Conservation (phyloP, 2,888 invertebrate genomes). For the Hemaris fuciformis region DNA sequence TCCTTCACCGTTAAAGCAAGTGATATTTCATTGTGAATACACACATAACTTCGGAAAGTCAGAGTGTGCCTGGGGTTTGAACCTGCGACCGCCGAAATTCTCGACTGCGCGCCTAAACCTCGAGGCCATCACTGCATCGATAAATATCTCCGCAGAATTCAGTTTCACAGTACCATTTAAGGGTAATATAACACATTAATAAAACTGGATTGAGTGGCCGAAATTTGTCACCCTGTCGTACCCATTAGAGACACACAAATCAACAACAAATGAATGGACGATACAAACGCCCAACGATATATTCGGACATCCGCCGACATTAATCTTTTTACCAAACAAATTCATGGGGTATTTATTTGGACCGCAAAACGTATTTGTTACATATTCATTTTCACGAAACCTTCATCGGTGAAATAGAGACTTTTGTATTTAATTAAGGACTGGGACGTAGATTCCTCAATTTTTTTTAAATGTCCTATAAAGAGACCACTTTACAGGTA, state of each 20-base stretch:
- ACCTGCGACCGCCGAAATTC: too few relatives aligned
- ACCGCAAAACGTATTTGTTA: neutral
- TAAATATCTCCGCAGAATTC: too few relatives aligned
- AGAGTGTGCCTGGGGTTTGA: too few relatives aligned
- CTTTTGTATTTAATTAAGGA: neutral
- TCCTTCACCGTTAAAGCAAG: too few relatives aligned
- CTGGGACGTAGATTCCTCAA: neutral
- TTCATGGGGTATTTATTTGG: neutral
- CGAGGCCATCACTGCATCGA: too few relatives aligned
- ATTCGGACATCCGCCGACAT: neutral
- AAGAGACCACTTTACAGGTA: too few relatives aligned
- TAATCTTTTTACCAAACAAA: neutral
- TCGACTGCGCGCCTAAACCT: too few relatives aligned
- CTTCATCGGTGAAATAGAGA: neutral
- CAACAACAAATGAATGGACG: neutral
- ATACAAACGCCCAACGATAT: neutral
- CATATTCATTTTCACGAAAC: neutral
- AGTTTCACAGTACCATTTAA: too few relatives aligned
- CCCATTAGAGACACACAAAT: neutral
- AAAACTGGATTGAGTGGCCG: neutral
- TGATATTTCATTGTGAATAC: too few relatives aligned
- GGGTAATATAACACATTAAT: neutral
- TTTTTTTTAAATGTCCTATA: too few relatives aligned
- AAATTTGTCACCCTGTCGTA: neutral
- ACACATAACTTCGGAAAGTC: too few relatives aligned